Base-by-base conservation (phyloP, 1,140 invertebrate genomes). In the Gryllus bimaculatus region DNA sequence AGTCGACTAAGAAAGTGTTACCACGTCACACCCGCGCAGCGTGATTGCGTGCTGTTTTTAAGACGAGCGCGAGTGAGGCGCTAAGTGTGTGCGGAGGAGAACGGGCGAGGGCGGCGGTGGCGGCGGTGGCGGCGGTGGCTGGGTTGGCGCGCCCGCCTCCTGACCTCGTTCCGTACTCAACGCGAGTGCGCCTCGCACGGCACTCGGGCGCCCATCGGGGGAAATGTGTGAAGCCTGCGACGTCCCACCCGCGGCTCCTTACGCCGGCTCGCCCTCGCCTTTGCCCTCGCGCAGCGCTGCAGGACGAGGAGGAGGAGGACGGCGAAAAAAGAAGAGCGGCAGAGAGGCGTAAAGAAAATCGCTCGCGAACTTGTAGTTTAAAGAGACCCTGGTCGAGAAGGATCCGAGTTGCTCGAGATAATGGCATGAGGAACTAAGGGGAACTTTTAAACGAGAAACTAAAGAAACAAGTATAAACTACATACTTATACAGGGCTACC, bases 391-490 rank as follows among this genome's bases (percentile, higher is more conserved):
- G 54, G 54, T 18, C 54, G 18, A 66, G 7, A 66, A 66, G 54
- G 54, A 66, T 66, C 54, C 10, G 54, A 66, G 54, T 66, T 66
- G 54, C 18, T 66, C 10, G 54, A 66, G 54, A 66, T 66, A 66
- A 66, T 66, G 18, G 54, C 54, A 66, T 66, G 54, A 66, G 54
- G 54, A 66, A 66, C 54, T 66, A 66, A 66, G 54, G 54, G 54
- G 7, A 66, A 66, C 54, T 66, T 66, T 66, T 66, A 66, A 66
- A 66, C 54, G 54, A 66, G 54, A 66, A 66, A 66, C 54, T 66
- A 66, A 66, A 66, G 26, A 66, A 66, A 66, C 54, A 66, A 66
- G 54, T 66, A 66, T 66, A 66, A 66, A 66, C 54, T 66, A 66
- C 54, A 66, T 66, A 66, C 54, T 66, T 66, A 10, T 66, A 66